Percentiles rank a stretch among this genome's conserved stretches.
Evolutionary conservation across 2,888 invertebrate species (phyloP).

Genomic region (Dasysyrphus tricinctus): DNA sequence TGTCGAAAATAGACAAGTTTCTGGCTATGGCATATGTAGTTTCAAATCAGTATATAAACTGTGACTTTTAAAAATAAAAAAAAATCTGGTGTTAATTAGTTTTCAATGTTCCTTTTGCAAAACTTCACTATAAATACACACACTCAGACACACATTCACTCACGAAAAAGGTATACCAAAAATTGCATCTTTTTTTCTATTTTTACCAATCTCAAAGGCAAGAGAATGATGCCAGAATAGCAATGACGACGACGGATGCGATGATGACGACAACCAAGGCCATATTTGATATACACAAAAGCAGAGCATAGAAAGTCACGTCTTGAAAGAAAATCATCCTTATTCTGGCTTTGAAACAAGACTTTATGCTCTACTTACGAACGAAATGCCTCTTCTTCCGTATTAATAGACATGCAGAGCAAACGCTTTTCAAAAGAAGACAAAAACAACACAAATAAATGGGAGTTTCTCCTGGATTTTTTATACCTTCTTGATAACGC

Average conservation of each 20-base stretch:
- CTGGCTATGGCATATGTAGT: no score
- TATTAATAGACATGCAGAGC: slow-evolving; percentile 40
- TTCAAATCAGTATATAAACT: background rate
- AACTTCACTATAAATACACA: slow-evolving; percentile 41
- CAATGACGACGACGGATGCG: background rate
- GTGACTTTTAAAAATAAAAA: background rate
- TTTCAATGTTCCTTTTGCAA: slow-evolving; percentile 53
- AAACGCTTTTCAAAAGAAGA: slow-evolving; percentile 18
- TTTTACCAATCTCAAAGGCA: slow-evolving; percentile 28
- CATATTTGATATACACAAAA: background rate
- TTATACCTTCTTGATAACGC: slow-evolving; percentile 5
- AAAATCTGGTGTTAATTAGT: slow-evolving; percentile 1
- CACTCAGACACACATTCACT: background rate
- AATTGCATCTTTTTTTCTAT: slow-evolving; percentile 29
- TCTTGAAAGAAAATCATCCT: slow-evolving; percentile 18
- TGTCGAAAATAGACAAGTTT: no score
- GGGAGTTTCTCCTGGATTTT: slow-evolving; percentile 17
- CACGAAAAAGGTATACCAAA: background rate
- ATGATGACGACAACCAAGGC: slow-evolving; percentile 12
- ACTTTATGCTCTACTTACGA: slow-evolving; percentile 31
- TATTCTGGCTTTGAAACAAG: slow-evolving; percentile 1
- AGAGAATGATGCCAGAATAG: background rate
- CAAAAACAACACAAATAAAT: background rate
- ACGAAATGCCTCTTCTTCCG: slow-evolving; percentile 15
- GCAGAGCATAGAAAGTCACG: slow-evolving; percentile 35